These are phyloP conservation scores for Idaea aversata DNA, from an alignment of 2,888 invertebrate genomes.

Conservation along the genomic window DNA sequence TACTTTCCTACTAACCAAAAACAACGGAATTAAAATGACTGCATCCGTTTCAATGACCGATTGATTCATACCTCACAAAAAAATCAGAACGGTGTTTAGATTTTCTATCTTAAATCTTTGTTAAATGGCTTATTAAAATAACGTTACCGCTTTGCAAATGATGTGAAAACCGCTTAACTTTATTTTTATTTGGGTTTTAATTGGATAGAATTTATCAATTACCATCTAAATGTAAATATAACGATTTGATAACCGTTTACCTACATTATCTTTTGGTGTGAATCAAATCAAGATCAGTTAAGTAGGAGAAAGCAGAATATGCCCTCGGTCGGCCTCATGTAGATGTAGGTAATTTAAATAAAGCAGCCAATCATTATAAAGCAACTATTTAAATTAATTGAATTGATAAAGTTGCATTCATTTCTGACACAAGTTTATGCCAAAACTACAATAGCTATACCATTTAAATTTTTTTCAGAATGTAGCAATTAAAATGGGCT, in stretches of 20 bases:
- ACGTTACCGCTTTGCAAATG: constrained; percentile 11
- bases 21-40: constrained; percentile 4
- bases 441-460: too few relatives aligned
- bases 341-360: too few relatives aligned
- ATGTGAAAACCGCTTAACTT: background rate
- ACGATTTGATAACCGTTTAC: background rate
- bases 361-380: too few relatives aligned
- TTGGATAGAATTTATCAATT: background rate
- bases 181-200: background rate
- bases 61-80: constrained; percentile 16
- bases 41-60: constrained; percentile 24
- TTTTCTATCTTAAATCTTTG: constrained; percentile 9
- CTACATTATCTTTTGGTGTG: background rate
- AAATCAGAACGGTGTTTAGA: constrained; percentile 5
- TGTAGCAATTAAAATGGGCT: constrained; percentile 90
- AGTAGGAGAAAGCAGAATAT: background rate
- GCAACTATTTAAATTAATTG: too few relatives aligned
- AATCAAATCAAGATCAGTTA: background rate
- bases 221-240: background rate
- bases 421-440: too few relatives aligned
- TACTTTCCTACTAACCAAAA: constrained; percentile 4
- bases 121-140: constrained; percentile 14
- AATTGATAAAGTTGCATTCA: too few relatives aligned
- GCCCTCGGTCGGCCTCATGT: too few relatives aligned
- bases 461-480: constrained; percentile 38